Conservation (phyloP, 2,113 vertebrate genomes). For the Accipiter virgatus region DNA sequence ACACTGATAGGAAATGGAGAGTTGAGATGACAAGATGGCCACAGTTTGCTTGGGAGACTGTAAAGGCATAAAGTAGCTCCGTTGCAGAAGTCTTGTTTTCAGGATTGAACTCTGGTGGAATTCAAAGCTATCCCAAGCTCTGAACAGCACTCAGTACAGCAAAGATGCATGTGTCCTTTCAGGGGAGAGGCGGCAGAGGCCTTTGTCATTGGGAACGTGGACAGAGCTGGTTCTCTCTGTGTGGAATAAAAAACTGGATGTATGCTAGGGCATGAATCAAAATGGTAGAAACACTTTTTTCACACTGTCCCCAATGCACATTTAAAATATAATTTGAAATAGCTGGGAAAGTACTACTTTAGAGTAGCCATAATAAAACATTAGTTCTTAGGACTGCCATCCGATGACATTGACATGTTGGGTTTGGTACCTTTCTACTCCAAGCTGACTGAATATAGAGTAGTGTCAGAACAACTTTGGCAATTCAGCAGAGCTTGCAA, state of each 20-base stretch:
- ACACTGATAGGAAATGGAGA: background rate
- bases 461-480: background rate
- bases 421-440: background rate
- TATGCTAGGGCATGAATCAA: no score
- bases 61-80: background rate
- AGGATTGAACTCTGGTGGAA: background rate
- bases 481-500: background rate
- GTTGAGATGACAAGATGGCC: background rate
- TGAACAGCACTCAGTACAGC: background rate
- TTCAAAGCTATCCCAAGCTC: background rate
- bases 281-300: background rate
- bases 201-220: background rate
- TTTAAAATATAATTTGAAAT: background rate
- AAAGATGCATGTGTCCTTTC: rapidly evolving
- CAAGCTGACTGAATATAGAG: background rate
- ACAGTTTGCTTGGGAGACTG: background rate
- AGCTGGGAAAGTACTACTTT: background rate
- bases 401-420: rapidly evolving
- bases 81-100: background rate
- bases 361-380: background rate
- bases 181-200: background rate
- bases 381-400: background rate
- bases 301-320: background rate
- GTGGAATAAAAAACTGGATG: background rate
- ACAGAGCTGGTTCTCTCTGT: background rate